A percentile compares a stretch with the other conserved stretches of the same genome.
Conservation (phyloP, 2,888 invertebrate species). For the Dryadula phaetusa region DNA sequence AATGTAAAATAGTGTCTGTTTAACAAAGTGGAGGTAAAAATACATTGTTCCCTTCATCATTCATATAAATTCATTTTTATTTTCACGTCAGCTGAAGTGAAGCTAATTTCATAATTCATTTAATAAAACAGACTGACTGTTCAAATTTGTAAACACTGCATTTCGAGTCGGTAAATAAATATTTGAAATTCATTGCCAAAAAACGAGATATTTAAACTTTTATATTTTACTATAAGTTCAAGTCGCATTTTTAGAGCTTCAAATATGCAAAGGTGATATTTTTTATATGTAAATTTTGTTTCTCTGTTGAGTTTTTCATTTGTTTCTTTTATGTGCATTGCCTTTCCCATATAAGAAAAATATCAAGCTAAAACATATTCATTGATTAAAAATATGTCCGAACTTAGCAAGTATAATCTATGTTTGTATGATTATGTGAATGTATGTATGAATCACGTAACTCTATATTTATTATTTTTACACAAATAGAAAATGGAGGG, state of each 20-base stretch:
- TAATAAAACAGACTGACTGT: not conserved
- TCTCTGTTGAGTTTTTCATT: too few species aligned
- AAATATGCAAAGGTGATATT: not conserved
- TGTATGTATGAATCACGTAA: too few species aligned
- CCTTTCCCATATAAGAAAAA: too few species aligned
- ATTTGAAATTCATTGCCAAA: not conserved
- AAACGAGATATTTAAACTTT: too few species aligned
- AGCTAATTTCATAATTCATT: not conserved
- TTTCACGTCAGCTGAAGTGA: not conserved
- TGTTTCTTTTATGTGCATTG: too few species aligned
- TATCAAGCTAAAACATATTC: too few species aligned
- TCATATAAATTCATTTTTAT: not conserved
- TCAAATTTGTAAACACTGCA: not conserved
- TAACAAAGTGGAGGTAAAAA: not conserved
- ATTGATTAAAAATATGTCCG: too few species aligned
- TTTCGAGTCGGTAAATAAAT: conserved; percentile 1
- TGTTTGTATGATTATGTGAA: too few species aligned
- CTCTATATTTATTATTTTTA: too few species aligned
- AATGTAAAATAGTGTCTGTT: not conserved
- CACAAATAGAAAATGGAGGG: too few species aligned
- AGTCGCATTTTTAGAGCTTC: not conserved
- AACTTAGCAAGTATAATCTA: too few species aligned
- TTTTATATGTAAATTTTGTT: too few species aligned
- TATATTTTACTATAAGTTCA: not conserved
- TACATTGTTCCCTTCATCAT: not conserved